Percentiles rank a stretch among this genome's conserved stretches.
phyloP scores from a whole-genome alignment of 2,113 vertebrate genomes.

The Eleginops maclovinus region DNA sequence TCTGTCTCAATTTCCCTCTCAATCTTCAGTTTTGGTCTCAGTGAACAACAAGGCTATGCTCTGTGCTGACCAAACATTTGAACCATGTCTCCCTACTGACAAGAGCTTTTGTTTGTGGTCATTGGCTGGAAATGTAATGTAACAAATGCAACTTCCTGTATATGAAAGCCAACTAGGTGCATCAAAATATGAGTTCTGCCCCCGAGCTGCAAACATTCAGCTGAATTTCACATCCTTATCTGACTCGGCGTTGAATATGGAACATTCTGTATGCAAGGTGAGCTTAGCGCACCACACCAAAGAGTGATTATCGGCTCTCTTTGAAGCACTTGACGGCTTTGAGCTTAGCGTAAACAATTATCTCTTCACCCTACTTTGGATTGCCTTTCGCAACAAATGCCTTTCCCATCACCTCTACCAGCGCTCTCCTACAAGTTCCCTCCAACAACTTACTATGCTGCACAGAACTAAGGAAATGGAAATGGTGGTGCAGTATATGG shows the following conservation, averaged over 20 bases:
- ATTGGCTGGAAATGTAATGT: conserved; percentile 42
- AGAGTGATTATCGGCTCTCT: conserved; percentile 68
- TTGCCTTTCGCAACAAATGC: conserved; percentile 84
- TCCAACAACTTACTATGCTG: background rate
- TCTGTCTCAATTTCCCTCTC: conserved; percentile 18
- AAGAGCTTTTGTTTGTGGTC: conserved; percentile 32
- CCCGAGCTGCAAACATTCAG: conserved; percentile 50
- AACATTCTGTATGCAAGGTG: conserved; percentile 72
- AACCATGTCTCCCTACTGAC: conserved; percentile 10
- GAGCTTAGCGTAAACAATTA: conserved; percentile 74
- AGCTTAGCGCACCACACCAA: conserved; percentile 47
- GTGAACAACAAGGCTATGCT: conserved; percentile 7
- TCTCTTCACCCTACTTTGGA: conserved; percentile 75
- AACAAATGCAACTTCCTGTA: conserved; percentile 40
- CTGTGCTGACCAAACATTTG: conserved; percentile 12
- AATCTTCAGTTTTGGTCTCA: background rate
- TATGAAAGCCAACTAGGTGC: conserved; percentile 42
- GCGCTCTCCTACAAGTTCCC: conserved; percentile 5
- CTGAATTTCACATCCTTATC: conserved; percentile 61
- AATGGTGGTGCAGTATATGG: conserved; percentile 5
- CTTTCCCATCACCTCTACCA: conserved; percentile 55
- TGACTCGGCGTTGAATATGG: conserved; percentile 44
- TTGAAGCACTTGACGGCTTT: conserved; percentile 68
- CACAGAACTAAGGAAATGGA: conserved; percentile 6
- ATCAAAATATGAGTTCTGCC: conserved; percentile 26